Conservation (phyloP, 2,113 vertebrate genomes). For the Coregonus clupeaformis region DNA sequence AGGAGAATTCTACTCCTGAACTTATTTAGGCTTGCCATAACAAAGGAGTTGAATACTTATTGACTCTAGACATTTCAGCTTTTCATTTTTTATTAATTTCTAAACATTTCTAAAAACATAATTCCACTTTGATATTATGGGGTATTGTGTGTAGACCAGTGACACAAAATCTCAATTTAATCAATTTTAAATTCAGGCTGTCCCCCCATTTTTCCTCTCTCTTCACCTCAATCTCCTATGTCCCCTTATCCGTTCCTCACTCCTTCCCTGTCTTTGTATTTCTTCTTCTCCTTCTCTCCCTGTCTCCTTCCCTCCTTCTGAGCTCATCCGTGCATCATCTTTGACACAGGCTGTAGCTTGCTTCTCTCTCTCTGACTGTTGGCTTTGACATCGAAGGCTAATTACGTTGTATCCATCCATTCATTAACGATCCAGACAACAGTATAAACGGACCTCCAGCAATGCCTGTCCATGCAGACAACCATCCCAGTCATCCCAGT, state of each 20-base stretch:
- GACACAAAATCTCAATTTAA: no score
- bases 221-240: not conserved
- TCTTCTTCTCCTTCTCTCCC: not conserved
- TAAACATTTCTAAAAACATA: no score
- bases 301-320: not conserved
- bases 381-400: slow-evolving; percentile 10
- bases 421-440: slow-evolving; percentile 18
- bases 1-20: no score
- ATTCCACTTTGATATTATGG: no score
- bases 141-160: no score
- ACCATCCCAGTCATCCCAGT: not conserved
- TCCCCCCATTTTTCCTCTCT: not conserved
- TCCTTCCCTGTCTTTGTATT: not conserved
- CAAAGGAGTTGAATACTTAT: no score
- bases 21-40: no score
- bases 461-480: not conserved
- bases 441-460: slow-evolving; percentile 34
- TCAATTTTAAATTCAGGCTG: not conserved
- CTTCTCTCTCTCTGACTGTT: not conserved
- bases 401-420: not conserved
- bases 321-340: not conserved
- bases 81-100: no score
- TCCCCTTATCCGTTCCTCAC: not conserved
- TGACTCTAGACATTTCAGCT: no score
- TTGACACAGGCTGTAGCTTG: not conserved